Evolutionary conservation across 2,797 vertebrate species (phyloP).

Genomic region (Sebastes trivittatus): DNA sequence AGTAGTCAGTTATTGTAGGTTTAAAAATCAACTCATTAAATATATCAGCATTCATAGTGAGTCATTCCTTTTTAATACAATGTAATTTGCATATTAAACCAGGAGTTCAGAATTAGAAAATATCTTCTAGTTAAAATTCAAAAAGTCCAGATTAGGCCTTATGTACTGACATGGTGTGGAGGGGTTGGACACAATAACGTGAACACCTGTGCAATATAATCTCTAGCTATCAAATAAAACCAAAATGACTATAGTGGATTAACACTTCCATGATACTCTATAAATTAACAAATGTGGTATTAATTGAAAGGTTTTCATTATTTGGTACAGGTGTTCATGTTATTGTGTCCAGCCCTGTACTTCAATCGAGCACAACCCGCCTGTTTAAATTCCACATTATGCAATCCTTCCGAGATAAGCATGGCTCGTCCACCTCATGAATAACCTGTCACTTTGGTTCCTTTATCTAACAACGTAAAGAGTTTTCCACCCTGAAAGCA

Average conservation of each 20-base stretch:
- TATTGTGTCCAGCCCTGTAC: neutral
- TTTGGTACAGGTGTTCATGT: neutral
- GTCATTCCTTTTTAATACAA: neutral
- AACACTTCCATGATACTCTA: neutral
- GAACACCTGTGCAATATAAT: neutral
- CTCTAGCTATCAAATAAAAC: neutral
- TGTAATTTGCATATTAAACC: neutral
- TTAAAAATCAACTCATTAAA: neutral
- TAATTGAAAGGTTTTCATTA: neutral
- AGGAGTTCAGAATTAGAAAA: neutral
- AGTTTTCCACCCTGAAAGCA: neutral
- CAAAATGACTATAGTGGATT: neutral
- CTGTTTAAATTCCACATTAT: conserved; percentile 45
- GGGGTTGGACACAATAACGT: neutral
- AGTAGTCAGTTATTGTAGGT: neutral
- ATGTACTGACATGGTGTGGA: neutral
- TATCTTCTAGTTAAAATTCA: neutral
- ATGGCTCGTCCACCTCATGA: neutral
- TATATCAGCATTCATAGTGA: neutral
- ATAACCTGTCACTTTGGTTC: neutral
- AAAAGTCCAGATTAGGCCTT: neutral
- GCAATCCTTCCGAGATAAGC: conserved; percentile 33
- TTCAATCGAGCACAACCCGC: neutral
- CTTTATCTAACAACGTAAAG: neutral
- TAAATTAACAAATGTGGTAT: neutral